Evolutionary conservation across 2,113 vertebrate genomes (phyloP), one percentile per base, ranked within the genome.

Genomic region (Pao palembangensis): DNA sequence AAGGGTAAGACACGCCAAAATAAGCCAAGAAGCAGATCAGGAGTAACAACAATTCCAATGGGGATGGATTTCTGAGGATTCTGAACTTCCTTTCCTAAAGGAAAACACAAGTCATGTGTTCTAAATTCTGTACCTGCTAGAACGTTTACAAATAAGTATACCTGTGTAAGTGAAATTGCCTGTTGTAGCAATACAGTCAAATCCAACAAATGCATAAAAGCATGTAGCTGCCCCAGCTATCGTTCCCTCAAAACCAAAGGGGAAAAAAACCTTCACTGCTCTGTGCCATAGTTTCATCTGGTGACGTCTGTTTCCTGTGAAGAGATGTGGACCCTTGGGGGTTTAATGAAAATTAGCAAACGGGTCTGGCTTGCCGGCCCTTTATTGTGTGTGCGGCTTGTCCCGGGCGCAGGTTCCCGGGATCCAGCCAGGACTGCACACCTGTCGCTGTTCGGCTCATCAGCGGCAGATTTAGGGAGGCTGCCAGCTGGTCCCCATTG

Each of bases 11-110:
- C 31, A 93, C 92, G 0, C 91, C 92, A 0, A 90, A 92, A 71
- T 93, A 94, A 0, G 76, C 85, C 56, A 94, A 65, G 82, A 93
- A 94, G 80, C 92, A 94, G 86, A 93, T 87, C 50, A 93, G 76
- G 41, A 94, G 88, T 6, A 91, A 93, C n/a, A 34, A 93, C 58
- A 3, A 94, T 93, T 28, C 87, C 91, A 0, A 87, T 2, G 1
- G 92, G 92, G 61, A 94, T 91, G 3, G 93, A 91, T 81, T 86
- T 92, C 77, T 91, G 90, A 0, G 92, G 92, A 51, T 93, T 83
- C 60, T 87, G 85, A 8, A 92, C 91, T 64, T 94, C 93, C 78
- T 93, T 92, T 46, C 92, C 93, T 94, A 49, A 58, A 52, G 47
- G 60, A 59, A 62, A 64, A 60, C n/a, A 63, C 13, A 13, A 5